Evolutionary conservation across 2,113 vertebrate genomes (phyloP).

Genomic region (Eubucco bourcierii): DNA sequence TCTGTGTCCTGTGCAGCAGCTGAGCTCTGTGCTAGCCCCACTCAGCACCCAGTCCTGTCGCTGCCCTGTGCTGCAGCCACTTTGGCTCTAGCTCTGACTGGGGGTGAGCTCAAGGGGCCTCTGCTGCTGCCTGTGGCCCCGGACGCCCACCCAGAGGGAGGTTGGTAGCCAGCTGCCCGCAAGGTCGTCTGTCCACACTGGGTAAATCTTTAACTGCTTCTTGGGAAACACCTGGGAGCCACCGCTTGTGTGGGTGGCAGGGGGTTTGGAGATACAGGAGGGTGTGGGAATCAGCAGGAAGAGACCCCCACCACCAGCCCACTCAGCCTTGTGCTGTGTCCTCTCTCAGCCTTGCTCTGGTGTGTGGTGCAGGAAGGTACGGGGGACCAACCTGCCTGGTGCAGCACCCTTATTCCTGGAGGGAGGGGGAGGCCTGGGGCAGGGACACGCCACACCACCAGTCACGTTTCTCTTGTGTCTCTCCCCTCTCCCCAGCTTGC

Average conservation of each 20-base stretch:
- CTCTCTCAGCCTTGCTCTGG: rapidly evolving
- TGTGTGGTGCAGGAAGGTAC: not conserved
- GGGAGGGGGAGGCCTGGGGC: not conserved
- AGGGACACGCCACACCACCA: not conserved
- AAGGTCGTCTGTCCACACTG: constrained; percentile 33
- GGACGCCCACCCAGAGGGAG: not conserved
- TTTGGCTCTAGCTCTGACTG: not conserved
- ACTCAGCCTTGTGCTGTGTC: rapidly evolving
- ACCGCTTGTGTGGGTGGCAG: not conserved
- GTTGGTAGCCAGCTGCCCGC: constrained; percentile 17
- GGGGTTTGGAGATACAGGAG: not conserved
- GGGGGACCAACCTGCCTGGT: not conserved
- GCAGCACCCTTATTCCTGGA: not conserved
- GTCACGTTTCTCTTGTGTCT: constrained; percentile 36
- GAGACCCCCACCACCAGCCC: rapidly evolving
- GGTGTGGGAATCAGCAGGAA: not conserved
- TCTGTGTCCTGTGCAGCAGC: constrained; percentile 65
- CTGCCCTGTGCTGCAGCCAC: not conserved
- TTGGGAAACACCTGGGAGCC: constrained; percentile 36
- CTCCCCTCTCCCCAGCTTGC: constrained; percentile 40
- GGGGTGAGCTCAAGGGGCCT: constrained; percentile 3
- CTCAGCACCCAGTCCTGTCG: not conserved
- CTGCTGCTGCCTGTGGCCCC: not conserved
- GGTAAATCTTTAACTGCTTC: constrained; percentile 68
- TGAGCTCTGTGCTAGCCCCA: constrained; percentile 42